Conservation (phyloP, 2,888 invertebrate species). For the Mythimna pallens region DNA sequence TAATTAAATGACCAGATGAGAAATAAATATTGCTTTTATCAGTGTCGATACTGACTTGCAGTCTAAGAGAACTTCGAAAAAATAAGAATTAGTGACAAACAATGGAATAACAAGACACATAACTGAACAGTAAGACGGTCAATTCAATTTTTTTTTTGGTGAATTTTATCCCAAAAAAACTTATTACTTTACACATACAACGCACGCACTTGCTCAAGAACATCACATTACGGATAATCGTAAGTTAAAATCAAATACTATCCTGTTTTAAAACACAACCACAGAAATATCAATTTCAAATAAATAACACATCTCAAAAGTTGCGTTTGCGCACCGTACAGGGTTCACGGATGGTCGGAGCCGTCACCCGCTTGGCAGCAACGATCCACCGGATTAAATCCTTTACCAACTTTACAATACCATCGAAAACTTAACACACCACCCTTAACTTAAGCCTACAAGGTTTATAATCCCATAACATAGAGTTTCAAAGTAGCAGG, state of each 20-base stretch:
- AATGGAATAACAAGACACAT: no score
- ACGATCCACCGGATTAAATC: slow-evolving; percentile 78
- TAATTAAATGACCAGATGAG: no score
- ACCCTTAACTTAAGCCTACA: slow-evolving; percentile 48
- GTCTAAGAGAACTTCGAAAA: no score
- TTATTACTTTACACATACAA: no score
- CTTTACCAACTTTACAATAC: slow-evolving; percentile 63
- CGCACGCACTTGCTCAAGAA: neutral
- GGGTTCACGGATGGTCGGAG: slow-evolving; percentile 82
- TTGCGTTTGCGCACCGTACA: slow-evolving; percentile 79
- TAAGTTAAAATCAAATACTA: neutral
- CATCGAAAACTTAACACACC: slow-evolving; percentile 32
- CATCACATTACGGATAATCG: neutral
- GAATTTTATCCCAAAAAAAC: no score
- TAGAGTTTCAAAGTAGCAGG: slow-evolving; percentile 6
- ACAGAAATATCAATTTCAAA: slow-evolving; percentile 11
- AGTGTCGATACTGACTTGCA: no score
- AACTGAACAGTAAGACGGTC: no score
- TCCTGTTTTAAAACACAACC: neutral
- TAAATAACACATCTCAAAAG: slow-evolving; percentile 27
- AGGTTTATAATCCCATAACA: slow-evolving; percentile 49
- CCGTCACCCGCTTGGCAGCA: slow-evolving; percentile 79
- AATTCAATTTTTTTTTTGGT: no score
- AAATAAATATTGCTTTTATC: no score
- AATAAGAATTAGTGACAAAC: no score